Percentiles rank a stretch among this genome's conserved stretches.
Conservation (phyloP, 2,888 invertebrate genomes). For the Eremobia ochroleuca region DNA sequence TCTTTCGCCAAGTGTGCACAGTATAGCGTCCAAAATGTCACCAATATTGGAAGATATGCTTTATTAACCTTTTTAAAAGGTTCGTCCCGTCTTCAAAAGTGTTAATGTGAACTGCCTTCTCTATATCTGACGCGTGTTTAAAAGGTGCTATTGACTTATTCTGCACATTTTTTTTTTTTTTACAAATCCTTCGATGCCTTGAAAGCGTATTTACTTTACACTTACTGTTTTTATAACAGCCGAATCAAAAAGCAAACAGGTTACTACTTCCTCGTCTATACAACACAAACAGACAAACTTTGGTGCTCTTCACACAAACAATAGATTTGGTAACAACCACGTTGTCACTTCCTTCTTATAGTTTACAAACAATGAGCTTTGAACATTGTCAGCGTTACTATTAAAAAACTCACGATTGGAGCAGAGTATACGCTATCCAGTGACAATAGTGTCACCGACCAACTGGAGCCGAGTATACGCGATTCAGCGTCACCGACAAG, state of each 20-base stretch:
- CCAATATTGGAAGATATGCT: neutral
- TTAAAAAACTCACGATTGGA: neutral
- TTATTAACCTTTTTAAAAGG: neutral
- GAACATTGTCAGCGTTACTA: conserved; percentile 14
- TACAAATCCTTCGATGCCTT: neutral
- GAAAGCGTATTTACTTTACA: neutral
- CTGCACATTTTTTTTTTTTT: conserved; percentile 6
- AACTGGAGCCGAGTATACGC: neutral
- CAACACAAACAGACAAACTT: conserved; percentile 16
- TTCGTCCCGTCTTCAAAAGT: neutral
- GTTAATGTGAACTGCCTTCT: neutral
- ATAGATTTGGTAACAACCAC: conserved; percentile 27
- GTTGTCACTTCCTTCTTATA: conserved; percentile 38
- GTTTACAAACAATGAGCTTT: conserved; percentile 29
- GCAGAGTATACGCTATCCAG: too few relatives aligned
- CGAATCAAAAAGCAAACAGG: conserved; percentile 28
- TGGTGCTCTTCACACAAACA: conserved; percentile 43
- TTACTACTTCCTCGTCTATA: conserved; percentile 26
- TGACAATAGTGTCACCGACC: too few relatives aligned
- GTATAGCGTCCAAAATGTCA: neutral
- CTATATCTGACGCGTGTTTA: neutral
- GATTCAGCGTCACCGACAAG: neutral
- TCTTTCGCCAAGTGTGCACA: neutral
- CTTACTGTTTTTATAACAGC: conserved; percentile 32
- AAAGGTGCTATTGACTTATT: neutral